Base-by-base conservation (phyloP, 2,888 invertebrate species). In the Drosophila kuntzei region DNA sequence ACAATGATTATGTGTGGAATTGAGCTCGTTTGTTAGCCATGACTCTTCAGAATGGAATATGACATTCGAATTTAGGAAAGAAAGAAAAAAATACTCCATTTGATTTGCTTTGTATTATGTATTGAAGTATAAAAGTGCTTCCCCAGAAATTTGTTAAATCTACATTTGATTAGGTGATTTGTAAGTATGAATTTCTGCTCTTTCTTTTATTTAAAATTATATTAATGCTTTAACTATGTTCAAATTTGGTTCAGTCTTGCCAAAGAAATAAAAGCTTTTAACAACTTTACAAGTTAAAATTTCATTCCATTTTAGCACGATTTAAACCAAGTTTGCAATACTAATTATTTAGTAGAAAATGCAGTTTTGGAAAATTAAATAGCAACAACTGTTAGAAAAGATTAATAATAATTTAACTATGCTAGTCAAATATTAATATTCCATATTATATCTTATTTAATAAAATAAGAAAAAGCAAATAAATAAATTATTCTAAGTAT, bases 1-100 rank as follows among this genome's bases (percentile, higher is more conserved):
- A 78, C 67, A 67, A 73, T 63, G 64, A 66, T 59, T 55, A 41
- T 58, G 54, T 46, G 50, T 39, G 37, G 37, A 51, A 70, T 32
- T 36, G 34, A 36, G 49, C 41, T 37, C 54, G 29, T 36, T 58
- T 22, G 39, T 32, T 47, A 20, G 36, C 4, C 11, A 66, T 77
- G 72, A 74, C 41, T 65, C 34, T 36, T 2, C 46, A 54, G n/a
- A 39, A 25, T 6, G 12, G 9, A 7, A 44, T 20, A 18, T 16
- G 29, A 46, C n/a, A 46, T 2, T 22, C 14, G 27, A n/a, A 41
- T 49, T 49, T 8, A 2, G 27, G 16, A 36, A 20, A 20, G 14
- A 14, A n/a, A n/a, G 1, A 14, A 6, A 27, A 3, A 20, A 20
- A 14, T 25, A 36, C 44, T 29, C 12, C 20, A 20, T 34, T 43